Evolutionary conservation across 1,140 invertebrate genomes (phyloP).

Genomic region (Drosophila insularis): DNA sequence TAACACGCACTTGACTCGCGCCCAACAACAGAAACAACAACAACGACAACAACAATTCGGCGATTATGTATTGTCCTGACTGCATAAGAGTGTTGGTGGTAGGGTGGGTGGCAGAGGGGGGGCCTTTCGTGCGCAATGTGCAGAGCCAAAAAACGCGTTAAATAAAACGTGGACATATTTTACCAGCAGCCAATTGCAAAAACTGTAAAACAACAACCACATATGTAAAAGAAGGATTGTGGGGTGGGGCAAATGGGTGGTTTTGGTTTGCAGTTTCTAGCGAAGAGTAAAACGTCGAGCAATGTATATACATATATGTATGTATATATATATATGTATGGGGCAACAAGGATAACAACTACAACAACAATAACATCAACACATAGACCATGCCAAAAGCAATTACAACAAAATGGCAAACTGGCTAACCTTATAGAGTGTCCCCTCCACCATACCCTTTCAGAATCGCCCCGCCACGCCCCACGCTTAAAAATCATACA

Average conservation of each 20-base stretch:
- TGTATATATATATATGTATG: background rate
- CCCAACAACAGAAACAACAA: background rate
- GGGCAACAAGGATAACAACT: conserved; percentile 10
- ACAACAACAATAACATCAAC: conserved; percentile 24
- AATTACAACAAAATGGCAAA: conserved; percentile 71
- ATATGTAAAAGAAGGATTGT: conserved; percentile 17
- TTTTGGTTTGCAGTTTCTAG: background rate
- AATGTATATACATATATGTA: conserved; percentile 10
- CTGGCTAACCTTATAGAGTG: conserved; percentile 26
- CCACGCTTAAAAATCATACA: background rate
- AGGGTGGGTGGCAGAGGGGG: no score
- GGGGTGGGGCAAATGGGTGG: background rate
- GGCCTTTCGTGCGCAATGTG: background rate
- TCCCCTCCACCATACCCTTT: background rate
- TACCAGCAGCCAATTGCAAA: conserved; percentile 64
- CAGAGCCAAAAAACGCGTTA: conserved; percentile 36
- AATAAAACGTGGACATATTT: conserved; percentile 68
- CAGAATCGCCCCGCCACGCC: background rate
- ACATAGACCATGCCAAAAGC: conserved; percentile 37
- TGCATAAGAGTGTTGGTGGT: background rate
- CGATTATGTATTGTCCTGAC: conserved; percentile 13
- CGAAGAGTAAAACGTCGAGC: conserved; percentile 26
- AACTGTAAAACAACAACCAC: conserved; percentile 25
- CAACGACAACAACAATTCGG: background rate
- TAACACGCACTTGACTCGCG: conserved; percentile 34